Percentiles rank a stretch among this genome's conserved stretches.
Evolutionary conservation across 2,113 vertebrate species (phyloP).

Genomic region (Pungitius pungitius): DNA sequence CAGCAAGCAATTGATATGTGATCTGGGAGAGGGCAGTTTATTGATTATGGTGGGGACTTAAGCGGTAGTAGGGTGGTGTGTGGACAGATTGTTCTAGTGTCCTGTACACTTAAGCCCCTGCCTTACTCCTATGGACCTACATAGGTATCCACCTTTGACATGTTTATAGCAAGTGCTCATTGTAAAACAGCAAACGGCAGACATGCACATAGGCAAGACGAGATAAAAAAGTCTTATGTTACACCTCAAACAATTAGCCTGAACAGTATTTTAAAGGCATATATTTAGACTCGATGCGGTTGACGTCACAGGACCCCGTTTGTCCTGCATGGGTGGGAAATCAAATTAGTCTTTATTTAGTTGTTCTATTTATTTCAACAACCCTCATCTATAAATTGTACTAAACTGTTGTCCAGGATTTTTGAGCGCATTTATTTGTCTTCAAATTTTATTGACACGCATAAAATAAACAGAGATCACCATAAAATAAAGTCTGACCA

Average conservation of each 20-base stretch:
- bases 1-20: slow-evolving; percentile 72
- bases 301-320: neutral
- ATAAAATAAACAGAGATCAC: slow-evolving; percentile 47
- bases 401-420: neutral
- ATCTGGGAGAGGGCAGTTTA: slow-evolving; percentile 66
- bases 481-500: slow-evolving; percentile 46
- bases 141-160: slow-evolving; percentile 65
- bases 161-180: slow-evolving; percentile 44
- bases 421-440: neutral
- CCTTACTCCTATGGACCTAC: slow-evolving; percentile 42
- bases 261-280: slow-evolving; percentile 39
- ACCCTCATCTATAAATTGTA: neutral
- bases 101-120: slow-evolving; percentile 52
- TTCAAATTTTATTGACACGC: slow-evolving; percentile 35
- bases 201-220: slow-evolving; percentile 11
- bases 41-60: slow-evolving; percentile 74
- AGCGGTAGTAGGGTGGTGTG: slow-evolving; percentile 54
- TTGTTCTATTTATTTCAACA: neutral
- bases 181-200: slow-evolving; percentile 53
- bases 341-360: neutral
- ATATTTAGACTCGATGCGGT: slow-evolving; percentile 26
- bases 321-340: neutral
- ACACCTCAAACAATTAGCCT: slow-evolving; percentile 48
- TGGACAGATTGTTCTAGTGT: slow-evolving; percentile 59
- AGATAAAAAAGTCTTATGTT: slow-evolving; percentile 42